These are phyloP conservation scores for Drosophila sulfurigaster DNA, from an alignment of 1,140 invertebrate species.

Conservation along the genomic window DNA sequence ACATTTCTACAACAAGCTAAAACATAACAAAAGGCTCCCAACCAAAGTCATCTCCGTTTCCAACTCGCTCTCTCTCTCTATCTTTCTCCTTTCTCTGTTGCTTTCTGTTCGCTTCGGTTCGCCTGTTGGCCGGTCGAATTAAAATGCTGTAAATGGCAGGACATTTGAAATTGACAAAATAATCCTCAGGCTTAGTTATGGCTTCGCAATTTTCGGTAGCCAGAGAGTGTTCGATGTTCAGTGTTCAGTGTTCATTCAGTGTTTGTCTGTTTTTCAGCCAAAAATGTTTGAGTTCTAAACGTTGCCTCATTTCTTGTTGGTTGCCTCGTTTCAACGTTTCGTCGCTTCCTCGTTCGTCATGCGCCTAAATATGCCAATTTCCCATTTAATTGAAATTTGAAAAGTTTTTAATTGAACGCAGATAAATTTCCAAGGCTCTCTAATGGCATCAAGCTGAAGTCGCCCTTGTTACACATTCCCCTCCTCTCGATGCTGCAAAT, in stretches of 20 bases:
- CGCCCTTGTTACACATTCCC: background rate
- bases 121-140: slow-evolving; percentile 56
- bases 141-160: slow-evolving; percentile 81
- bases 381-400: slow-evolving; percentile 83
- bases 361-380: slow-evolving; percentile 82
- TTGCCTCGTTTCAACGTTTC: slow-evolving; percentile 3
- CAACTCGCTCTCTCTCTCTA: background rate
- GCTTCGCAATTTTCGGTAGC: slow-evolving; percentile 40
- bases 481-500: slow-evolving; percentile 12
- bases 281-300: slow-evolving; percentile 14
- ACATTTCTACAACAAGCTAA: slow-evolving; percentile 73
- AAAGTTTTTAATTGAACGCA: slow-evolving; percentile 84
- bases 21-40: slow-evolving; percentile 54
- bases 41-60: slow-evolving; percentile 1
- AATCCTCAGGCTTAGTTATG: slow-evolving; percentile 80
- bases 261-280: slow-evolving; percentile 8
- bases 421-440: slow-evolving; percentile 71
- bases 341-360: slow-evolving; percentile 51
- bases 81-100: background rate
- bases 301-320: slow-evolving; percentile 5
- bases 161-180: slow-evolving; percentile 84
- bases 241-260: background rate
- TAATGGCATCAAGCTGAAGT: slow-evolving; percentile 36
- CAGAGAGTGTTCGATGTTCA: background rate
- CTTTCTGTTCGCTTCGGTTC: background rate